Base-by-base conservation (phyloP, 2,797 vertebrate genomes). In the Lindbergichthys nudifrons region DNA sequence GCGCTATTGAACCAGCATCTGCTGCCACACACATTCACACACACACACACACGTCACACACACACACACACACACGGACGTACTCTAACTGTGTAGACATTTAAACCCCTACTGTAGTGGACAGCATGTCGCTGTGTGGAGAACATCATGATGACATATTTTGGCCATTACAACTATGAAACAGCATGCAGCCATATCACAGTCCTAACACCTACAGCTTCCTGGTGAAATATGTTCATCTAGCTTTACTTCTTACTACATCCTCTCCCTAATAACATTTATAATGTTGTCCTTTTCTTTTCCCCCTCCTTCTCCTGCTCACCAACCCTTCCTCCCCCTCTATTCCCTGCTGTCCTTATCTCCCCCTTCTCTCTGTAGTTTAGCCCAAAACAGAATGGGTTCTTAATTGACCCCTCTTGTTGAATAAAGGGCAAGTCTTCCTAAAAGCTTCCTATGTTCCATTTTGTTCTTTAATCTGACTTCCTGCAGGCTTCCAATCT, bases 1-100 rank as follows among this genome's bases (percentile, higher is more conserved):
- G 89, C 69, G 59, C 85, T 77, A 88, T 73, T 80, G 80, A 90
- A 87, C 83, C 85, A 75, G 87, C 83, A 87, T 91, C 89, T 91
- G 88, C 76, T 88, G 77, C 68, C 21, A 63, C 3, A 11, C 77
- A 45, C 59, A 52, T 48, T 59, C 74, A 71, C 54, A 54, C 11
- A 16, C 74, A 71, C 54, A 54, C 11, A 16, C 3, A 61, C 14
- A 64, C 57, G 47, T 13, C 41, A 42, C 45, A 68, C 63, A 58
- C 26, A 70, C n/a, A n/a, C n/a, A n/a, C 23, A 58, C 3, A 68
- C 58, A 45, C 11, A n/a, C 15, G 70, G 42, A 41, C 39, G 26
- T 10, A 21, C 74, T 65, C 45, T 43, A 19, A 65, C 48, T 64
- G 66, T 76, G 73, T 36, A 46, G 80, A 76, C 79, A 67, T 87